Base-by-base conservation (phyloP, 2,113 vertebrate genomes). In the Vulpes ferrilata region DNA sequence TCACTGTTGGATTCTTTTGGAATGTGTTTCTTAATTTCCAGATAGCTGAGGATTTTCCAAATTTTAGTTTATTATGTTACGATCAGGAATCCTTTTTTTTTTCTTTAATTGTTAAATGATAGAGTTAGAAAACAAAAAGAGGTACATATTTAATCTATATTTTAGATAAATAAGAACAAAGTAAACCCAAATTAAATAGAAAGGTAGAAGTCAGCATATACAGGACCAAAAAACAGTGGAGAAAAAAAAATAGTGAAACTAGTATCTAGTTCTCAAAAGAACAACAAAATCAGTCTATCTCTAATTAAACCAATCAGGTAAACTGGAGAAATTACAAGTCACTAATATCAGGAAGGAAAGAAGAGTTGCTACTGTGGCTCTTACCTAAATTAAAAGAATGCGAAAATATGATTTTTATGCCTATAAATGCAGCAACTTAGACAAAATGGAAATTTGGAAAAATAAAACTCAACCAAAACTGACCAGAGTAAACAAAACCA, bases 11-110 rank as follows among this genome's bases (percentile, higher is more conserved):
- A 9, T 92, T 38, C 48, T 88, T 80, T 51, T 51, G 20, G 30
- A 88, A 22, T 81, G 22, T 81, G 64, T 96, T 73, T 86, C 30
- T 81, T 81, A 74, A 82, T 43, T 88, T 81, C 16, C 53, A 91
- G 23, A 62, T 71, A 79, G 10, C 73, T 90, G 8, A 53, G 30
- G 17, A 48, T 60, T 62, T 85, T 85, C 35, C 38, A 78, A 73
- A 23, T 81, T 71, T 57, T 81, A 81, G n/a, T 92, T 92, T 57
- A 43, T 88, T 95, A 51, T 73, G 15, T 48, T 87, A 73, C 20
- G 27, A 23, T 64, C 74, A 95, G 76, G 74, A 27, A 38, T 81
- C 32, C 5, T 13, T 76, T 48, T 91, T 35, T 35, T 35, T 35
- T 35, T 35, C 35, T 96, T 93, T 11, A 65, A 17, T 38, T 91